Conservation (phyloP, 2,797 vertebrate species). For the Kryptopterus vitreolus region DNA sequence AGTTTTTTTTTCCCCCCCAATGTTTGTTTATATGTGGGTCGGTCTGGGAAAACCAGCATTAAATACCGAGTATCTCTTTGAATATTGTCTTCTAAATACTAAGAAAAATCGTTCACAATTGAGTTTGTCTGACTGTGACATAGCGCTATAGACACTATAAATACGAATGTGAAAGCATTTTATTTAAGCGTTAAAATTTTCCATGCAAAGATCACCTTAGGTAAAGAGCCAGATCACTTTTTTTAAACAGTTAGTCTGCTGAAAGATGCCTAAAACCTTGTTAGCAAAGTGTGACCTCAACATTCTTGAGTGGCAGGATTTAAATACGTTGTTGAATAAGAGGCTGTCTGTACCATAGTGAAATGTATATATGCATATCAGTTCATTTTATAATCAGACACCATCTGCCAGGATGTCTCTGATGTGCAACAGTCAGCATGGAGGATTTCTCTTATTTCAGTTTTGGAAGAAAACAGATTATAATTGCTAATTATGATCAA, state of each 20-base stretch:
- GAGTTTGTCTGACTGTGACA: not conserved
- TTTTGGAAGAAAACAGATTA: not conserved
- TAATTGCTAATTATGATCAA: not conserved
- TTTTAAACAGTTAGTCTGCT: not conserved
- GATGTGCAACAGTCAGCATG: not conserved
- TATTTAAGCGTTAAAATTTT: not conserved
- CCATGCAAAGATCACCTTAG: not conserved
- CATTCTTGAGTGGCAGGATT: not conserved
- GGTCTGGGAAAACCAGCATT: not conserved
- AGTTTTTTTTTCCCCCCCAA: too few relatives aligned
- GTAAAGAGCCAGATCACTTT: not conserved
- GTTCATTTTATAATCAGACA: not conserved
- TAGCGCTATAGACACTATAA: not conserved
- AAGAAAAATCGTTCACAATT: not conserved
- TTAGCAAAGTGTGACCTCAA: not conserved
- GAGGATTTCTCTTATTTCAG: not conserved
- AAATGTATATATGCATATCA: conserved; percentile 1
- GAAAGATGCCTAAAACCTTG: not conserved
- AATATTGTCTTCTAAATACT: too few relatives aligned
- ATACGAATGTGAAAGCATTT: not conserved
- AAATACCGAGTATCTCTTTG: too few relatives aligned
- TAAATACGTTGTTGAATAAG: not conserved
- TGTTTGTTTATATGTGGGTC: not conserved
- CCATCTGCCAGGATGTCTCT: not conserved
- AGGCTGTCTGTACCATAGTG: too few relatives aligned